phyloP scores from a whole-genome alignment of 2,888 invertebrate genomes.

The Oscheius sp. region DNA sequence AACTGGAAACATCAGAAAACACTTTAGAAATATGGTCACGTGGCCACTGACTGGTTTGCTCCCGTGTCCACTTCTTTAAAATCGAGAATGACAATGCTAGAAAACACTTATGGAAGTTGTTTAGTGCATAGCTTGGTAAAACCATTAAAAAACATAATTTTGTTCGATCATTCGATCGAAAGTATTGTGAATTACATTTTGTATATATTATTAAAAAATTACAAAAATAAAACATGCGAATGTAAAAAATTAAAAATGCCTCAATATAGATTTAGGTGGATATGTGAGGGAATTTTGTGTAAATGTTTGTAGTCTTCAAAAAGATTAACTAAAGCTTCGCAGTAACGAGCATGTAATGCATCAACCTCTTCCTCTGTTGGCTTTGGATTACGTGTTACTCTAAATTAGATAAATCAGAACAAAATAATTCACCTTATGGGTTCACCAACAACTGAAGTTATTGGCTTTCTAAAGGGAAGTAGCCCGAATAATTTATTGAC shows the following conservation, averaged over 20 bases:
- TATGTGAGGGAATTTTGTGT: constrained; percentile 43
- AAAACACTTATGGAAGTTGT: too few species aligned
- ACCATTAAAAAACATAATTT: too few species aligned
- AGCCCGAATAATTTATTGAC: constrained; percentile 85
- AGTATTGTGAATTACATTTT: too few species aligned
- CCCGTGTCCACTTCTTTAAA: too few species aligned
- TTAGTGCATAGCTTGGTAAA: too few species aligned
- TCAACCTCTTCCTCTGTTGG: constrained; percentile 78
- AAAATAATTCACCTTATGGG: constrained; percentile 42
- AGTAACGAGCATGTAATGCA: constrained; percentile 81
- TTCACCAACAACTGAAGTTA: constrained; percentile 79
- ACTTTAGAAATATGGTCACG: too few species aligned
- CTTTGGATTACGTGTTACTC: constrained; percentile 84
- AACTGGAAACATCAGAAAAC: too few species aligned
- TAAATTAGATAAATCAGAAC: constrained; percentile 6
- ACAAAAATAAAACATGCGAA: background rate
- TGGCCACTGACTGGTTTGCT: too few species aligned
- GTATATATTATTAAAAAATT: background rate
- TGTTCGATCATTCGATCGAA: too few species aligned
- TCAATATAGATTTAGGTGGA: constrained; percentile 44
- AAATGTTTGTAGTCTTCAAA: constrained; percentile 82
- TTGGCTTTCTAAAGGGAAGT: constrained; percentile 78
- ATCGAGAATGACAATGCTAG: too few species aligned
- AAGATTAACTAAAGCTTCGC: constrained; percentile 78
- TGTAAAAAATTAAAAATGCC: background rate